Percentiles rank a stretch among this genome's conserved stretches.
Conservation (phyloP, 1,140 invertebrate species). For the Idris sp. region DNA sequence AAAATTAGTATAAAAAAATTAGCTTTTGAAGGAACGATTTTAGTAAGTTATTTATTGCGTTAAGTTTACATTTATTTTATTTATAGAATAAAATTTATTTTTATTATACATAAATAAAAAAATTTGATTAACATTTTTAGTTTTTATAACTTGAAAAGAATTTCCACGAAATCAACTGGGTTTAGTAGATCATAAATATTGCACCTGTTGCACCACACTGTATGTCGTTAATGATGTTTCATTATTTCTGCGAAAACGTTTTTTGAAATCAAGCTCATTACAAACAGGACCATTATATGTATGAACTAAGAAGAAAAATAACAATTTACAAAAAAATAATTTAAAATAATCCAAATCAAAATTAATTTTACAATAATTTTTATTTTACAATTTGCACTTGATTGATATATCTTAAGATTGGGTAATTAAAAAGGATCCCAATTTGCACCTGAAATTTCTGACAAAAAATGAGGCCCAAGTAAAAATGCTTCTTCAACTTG, state of each 20-base stretch:
- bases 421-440: slow-evolving; percentile 26
- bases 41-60: too few relatives aligned
- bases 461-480: slow-evolving; percentile 1
- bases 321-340: slow-evolving; percentile 41
- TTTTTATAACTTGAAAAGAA: too few relatives aligned
- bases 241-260: slow-evolving; percentile 62
- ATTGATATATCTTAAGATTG: too few relatives aligned
- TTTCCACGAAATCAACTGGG: slow-evolving; percentile 34
- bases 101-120: too few relatives aligned
- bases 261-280: slow-evolving; percentile 59
- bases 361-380: not conserved
- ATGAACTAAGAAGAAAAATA: slow-evolving; percentile 43
- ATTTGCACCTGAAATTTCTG: slow-evolving; percentile 37
- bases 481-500: slow-evolving; percentile 23
- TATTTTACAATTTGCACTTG: too few relatives aligned
- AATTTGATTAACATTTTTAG: too few relatives aligned
- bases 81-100: too few relatives aligned
- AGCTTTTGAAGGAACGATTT: too few relatives aligned
- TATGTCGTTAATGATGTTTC: slow-evolving; percentile 60
- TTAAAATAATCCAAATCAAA: not conserved
- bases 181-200: slow-evolving; percentile 58
- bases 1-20: too few relatives aligned
- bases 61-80: too few relatives aligned
- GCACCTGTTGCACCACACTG: slow-evolving; percentile 58
- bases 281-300: slow-evolving; percentile 53